Evolutionary conservation across 2,888 invertebrate genomes (phyloP).

Genomic region (Ormyrus nitidulus): DNA sequence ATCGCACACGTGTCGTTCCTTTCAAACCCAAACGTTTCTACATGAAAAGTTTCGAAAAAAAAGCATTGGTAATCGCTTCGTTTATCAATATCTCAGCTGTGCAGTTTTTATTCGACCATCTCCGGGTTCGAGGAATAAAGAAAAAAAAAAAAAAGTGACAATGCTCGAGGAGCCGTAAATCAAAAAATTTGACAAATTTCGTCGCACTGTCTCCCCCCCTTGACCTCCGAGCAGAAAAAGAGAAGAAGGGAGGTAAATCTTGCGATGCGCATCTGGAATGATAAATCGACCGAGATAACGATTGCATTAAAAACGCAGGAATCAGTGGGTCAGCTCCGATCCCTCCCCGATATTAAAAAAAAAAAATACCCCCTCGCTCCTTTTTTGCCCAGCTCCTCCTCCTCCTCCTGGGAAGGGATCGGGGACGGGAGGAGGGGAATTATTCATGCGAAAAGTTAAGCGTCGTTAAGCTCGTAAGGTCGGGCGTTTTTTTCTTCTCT

Average conservation of each 20-base stretch:
- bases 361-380: neutral
- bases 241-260: neutral
- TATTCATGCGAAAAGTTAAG: constrained; percentile 32
- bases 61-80: too few species aligned
- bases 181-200: too few species aligned
- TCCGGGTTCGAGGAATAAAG: too few species aligned
- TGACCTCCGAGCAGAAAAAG: neutral
- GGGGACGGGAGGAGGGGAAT: neutral
- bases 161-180: too few species aligned
- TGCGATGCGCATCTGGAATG: neutral
- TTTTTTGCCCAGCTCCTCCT: neutral
- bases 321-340: neutral
- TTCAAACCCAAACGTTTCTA: too few species aligned
- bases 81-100: too few species aligned
- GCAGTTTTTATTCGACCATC: too few species aligned
- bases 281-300: constrained; percentile 30
- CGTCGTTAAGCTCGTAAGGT: constrained; percentile 5
- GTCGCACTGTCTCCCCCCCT: too few species aligned
- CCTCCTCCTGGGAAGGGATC: neutral
- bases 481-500: neutral
- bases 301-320: neutral
- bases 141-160: too few species aligned
- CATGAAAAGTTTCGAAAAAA: too few species aligned
- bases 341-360: too few species aligned
- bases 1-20: too few species aligned